Base-by-base conservation (phyloP, 1,140 invertebrate species). In the Colletes gigas region DNA sequence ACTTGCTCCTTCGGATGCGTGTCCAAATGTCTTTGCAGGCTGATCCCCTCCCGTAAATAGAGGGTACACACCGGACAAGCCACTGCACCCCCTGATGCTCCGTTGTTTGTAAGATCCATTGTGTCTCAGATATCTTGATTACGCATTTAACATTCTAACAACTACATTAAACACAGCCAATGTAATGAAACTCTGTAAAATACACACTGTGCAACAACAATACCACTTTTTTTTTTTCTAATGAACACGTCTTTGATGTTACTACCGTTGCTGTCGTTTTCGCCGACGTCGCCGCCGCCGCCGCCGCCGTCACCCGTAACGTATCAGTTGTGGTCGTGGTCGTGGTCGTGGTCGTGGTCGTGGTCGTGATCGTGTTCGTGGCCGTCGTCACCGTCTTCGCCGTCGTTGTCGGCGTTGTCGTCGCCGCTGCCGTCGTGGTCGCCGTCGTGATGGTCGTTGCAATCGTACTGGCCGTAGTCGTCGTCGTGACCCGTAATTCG, bases 1-100 rank as follows among this genome's bases (percentile, higher is more conserved):
- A 98, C 96, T 91, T 97, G 96, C 88, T 97, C 97, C 90, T 97
- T 97, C 39, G 97, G 97, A 94, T 97, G 97, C 9, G 96, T 97
- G 88, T 97, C 95, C 89, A 98, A 94, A 92, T 97, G 97, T 80
- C 95, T 95, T 87, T 97, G 95, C 78, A 97, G 92, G 72, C 96
- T 96, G 92, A 97, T 97, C 50, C 97, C 97, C 92, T 96, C 96
- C 81, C 96, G 95, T 66, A 97, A 94, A 90, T 95, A 97, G 60
- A 97, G 93, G 30, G 97, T 97, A 93, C 97, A 97, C 65, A 97
- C 97, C 41, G 97, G 97, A 93, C 97, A 98, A 68, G 93, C 92
- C 63, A 93, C 90, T 81, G 93, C 92, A 70, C 90, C 82, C 67
- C 66, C 80, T 57, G 75, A 77, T 79, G 55, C 47, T 47, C 52